These are phyloP conservation scores for Eupleurogrammus muticus DNA, from an alignment of 2,797 vertebrate species.

Conservation along the genomic window DNA sequence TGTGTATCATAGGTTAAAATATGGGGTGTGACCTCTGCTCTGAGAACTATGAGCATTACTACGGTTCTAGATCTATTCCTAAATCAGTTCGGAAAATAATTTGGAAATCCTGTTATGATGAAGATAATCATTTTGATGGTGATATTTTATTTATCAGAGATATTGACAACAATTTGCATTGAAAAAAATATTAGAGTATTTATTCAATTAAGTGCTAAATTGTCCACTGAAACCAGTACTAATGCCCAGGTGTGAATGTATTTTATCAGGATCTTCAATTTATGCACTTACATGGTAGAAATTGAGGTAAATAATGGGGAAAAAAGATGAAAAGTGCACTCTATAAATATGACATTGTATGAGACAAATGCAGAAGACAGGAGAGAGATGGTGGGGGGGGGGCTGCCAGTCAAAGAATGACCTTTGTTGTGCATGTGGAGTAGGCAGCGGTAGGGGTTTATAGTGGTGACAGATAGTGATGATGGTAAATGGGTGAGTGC, in stretches of 20 bases:
- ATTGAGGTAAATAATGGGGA: neutral
- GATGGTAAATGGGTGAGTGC: conserved; percentile 59
- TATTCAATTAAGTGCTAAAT: neutral
- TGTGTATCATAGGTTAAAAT: neutral
- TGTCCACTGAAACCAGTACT: neutral
- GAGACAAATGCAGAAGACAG: conserved; percentile 71
- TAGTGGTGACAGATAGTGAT: conserved; percentile 57
- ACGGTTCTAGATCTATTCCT: neutral
- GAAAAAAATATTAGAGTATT: neutral
- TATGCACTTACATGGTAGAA: neutral
- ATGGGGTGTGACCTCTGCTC: neutral
- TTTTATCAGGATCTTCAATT: neutral
- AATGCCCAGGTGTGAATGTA: neutral
- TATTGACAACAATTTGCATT: too few species aligned
- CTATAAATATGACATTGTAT: conserved; percentile 63
- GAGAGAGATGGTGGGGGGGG: conserved; percentile 52
- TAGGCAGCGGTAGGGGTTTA: conserved; percentile 20
- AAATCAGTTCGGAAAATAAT: neutral
- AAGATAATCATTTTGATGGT: neutral
- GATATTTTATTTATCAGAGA: too few species aligned
- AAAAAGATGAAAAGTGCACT: conserved; percentile 55
- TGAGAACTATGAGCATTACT: neutral
- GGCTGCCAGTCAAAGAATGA: conserved; percentile 68
- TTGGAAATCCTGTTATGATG: neutral
- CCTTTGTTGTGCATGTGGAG: conserved; percentile 64